Evolutionary conservation across 2,113 vertebrate genomes (phyloP), one percentile per base, ranked within the genome.

Genomic region (Brachyhypopomus gauderio): DNA sequence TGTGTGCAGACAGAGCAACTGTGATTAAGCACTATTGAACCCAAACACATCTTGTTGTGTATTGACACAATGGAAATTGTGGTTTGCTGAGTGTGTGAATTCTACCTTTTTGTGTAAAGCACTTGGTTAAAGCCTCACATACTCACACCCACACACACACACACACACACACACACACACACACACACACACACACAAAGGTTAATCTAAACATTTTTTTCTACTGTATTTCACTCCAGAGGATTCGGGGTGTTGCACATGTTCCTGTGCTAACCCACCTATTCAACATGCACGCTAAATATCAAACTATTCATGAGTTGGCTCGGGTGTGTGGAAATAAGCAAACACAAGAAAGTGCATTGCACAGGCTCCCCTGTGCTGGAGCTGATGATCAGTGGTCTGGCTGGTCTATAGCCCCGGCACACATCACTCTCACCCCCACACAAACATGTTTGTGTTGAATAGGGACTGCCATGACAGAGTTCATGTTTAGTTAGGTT

Each of bases 11-110:
- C 38, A n/a, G 77, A 19, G 41, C 27, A 62, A 60, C 67, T 72
- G 66, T 79, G 71, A 79, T 72, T 72, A 79, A 79, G 67, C 70
- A 4, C 41, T 27, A 71, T 30, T 48, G 77, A 79, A 62, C 67
- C 59, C 52, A 71, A 70, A 60, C 34, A 11, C 22, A 59, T 41
- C 25, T 60, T 38, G 36, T 79, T 59, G 23, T 60, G 17, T 41
- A 45, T 17, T 79, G 66, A 62, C 67, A 72, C 67, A 27, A 27
- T 64, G 62, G 62, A 64, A 30, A 30, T 30, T 64, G 62, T 27
- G 27, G 23, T 72, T 41, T 79, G 77, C 77, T 72, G 77, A 79
- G 67, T 34, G 23, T 45, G 58, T 60, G 62, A 64, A 30, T 64
- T 64, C 22, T 8, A 64, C 55, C n/a, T 58, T 69, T 69, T 41